phyloP scores from a whole-genome alignment of 2,797 vertebrate species.

The Trematomus bernacchii region DNA sequence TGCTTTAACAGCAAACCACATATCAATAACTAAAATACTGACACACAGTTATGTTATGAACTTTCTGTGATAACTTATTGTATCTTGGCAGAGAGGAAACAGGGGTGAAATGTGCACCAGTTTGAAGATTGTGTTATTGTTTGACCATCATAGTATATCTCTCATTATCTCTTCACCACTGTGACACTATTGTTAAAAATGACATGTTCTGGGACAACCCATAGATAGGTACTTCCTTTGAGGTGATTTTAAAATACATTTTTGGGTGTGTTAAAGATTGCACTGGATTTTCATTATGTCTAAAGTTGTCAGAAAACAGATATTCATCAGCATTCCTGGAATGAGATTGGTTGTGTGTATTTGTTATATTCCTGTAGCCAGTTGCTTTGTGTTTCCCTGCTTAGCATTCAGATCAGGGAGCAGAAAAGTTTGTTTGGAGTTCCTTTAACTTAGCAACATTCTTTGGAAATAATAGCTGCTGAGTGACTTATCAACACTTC shows the following conservation, averaged over 20 bases:
- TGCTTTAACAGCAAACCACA: conserved; percentile 4
- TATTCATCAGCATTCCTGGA: background rate
- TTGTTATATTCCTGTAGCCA: conserved; percentile 34
- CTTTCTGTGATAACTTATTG: conserved; percentile 25
- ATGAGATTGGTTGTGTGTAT: conserved; percentile 8
- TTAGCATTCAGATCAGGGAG: conserved; percentile 73
- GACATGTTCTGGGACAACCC: conserved; percentile 62
- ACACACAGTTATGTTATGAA: conserved; percentile 34
- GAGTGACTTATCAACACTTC: conserved; percentile 58
- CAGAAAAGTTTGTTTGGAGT: conserved; percentile 57
- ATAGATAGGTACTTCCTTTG: conserved; percentile 47
- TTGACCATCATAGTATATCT: conserved; percentile 53
- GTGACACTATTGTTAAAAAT: conserved; percentile 76
- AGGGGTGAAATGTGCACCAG: conserved; percentile 66
- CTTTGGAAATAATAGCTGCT: conserved; percentile 61
- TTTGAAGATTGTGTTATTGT: conserved; percentile 70
- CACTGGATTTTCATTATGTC: background rate
- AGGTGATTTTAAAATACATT: conserved; percentile 14
- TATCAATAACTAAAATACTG: conserved; percentile 3
- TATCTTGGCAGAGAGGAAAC: conserved; percentile 57
- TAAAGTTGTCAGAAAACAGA: background rate
- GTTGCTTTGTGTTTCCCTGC: conserved; percentile 53
- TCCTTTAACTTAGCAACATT: conserved; percentile 72
- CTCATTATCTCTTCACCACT: conserved; percentile 43
- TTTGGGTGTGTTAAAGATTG: conserved; percentile 10